A percentile compares a stretch with the other conserved stretches of the same genome.
Evolutionary conservation across 2,888 invertebrate species (phyloP).

Genomic region (Perithous albicinctus): DNA sequence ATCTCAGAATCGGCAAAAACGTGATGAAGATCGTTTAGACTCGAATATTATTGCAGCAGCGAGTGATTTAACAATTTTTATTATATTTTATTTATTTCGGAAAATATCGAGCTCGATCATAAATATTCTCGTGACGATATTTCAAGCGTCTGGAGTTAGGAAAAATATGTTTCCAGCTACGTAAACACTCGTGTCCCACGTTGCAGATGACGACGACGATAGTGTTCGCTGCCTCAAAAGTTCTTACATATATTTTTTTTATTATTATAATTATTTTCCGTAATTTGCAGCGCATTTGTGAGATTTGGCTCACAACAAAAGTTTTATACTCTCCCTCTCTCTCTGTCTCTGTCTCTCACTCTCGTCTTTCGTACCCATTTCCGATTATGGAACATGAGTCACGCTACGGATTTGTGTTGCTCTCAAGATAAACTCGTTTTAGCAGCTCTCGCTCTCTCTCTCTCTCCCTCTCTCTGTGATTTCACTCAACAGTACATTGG

Average conservation of each 20-base stretch:
- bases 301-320: background rate
- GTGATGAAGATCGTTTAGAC: background rate
- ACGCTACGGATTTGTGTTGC: constrained; percentile 34
- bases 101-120: constrained; percentile 41
- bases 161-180: constrained; percentile 27
- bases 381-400: constrained; percentile 46
- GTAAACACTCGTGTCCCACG: constrained; percentile 59
- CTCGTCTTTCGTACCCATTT: constrained; percentile 38
- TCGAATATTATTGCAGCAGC: background rate
- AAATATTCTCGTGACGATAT: constrained; percentile 46
- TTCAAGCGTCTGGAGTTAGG: constrained; percentile 29
- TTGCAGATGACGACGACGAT: constrained; percentile 25
- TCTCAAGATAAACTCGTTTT: constrained; percentile 44
- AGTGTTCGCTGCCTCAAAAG: background rate
- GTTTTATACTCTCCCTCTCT: background rate
- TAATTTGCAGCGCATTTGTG: background rate
- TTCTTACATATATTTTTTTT: background rate
- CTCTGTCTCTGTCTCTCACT: no score
- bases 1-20: background rate
- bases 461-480: constrained; percentile 1
- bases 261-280: background rate
- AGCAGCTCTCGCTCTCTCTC: constrained; percentile 16
- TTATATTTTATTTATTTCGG: background rate
- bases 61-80: background rate
- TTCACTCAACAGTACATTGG: constrained; percentile 20